Evolutionary conservation across 2,888 invertebrate species (phyloP).

Genomic region (Melikaiella ostensackeni): DNA sequence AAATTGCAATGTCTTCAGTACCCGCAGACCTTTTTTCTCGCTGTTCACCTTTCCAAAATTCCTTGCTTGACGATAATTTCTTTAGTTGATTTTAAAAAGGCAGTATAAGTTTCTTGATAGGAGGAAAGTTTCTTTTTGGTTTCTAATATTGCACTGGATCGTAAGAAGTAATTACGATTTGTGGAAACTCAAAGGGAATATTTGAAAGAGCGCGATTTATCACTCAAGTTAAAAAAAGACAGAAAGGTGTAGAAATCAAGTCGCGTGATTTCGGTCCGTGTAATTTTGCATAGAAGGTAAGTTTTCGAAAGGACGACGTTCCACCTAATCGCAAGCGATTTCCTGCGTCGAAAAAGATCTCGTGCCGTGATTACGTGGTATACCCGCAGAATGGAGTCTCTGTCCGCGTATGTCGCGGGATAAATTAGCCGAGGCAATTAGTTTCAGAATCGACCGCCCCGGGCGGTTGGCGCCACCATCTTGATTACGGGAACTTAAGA

Average conservation of each 20-base stretch:
- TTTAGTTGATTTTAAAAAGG: neutral
- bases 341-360: conserved; percentile 49
- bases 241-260: conserved; percentile 31
- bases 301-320: conserved; percentile 40
- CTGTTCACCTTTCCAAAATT: conserved; percentile 2
- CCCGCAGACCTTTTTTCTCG: neutral
- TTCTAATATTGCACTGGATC: neutral
- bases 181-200: neutral
- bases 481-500: conserved; percentile 73
- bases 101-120: neutral
- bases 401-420: conserved; percentile 71
- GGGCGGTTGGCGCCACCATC: conserved; percentile 77
- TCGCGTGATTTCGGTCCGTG: conserved; percentile 27
- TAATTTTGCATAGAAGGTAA: conserved; percentile 37
- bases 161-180: neutral
- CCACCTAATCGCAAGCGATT: conserved; percentile 48
- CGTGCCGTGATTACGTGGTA: conserved; percentile 62
- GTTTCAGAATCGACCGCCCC: conserved; percentile 75
- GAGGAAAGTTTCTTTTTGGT: neutral
- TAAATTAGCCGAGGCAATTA: conserved; percentile 77
- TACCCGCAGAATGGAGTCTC: conserved; percentile 66
- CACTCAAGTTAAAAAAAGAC: neutral
- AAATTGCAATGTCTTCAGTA: conserved; percentile 49
- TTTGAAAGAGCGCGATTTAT: neutral
- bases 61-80: neutral